Evolutionary conservation across 2,888 invertebrate species (phyloP).

Genomic region (Tribolium freemani): DNA sequence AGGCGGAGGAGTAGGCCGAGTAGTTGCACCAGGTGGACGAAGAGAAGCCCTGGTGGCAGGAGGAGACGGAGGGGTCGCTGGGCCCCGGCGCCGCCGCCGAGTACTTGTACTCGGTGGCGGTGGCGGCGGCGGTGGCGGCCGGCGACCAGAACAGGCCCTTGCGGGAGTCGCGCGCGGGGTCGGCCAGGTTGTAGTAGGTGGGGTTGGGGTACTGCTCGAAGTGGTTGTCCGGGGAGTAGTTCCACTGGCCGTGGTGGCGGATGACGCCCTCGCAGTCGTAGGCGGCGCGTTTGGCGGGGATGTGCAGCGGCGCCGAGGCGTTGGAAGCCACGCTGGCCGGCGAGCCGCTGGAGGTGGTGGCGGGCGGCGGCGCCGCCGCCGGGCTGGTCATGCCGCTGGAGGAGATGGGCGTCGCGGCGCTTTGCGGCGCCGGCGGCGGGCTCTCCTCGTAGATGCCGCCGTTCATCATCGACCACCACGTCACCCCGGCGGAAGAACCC

Average conservation of each 20-base stretch:
- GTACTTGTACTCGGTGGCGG: slow-evolving; percentile 75
- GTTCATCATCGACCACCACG: slow-evolving; percentile 90
- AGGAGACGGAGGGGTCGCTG: slow-evolving; percentile 71
- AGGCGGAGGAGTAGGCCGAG: slow-evolving; percentile 72
- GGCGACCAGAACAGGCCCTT: slow-evolving; percentile 79
- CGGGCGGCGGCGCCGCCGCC: slow-evolving; percentile 68
- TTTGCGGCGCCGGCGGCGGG: slow-evolving; percentile 72
- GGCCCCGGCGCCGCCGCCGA: slow-evolving; percentile 68
- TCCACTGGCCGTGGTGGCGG: slow-evolving; percentile 80
- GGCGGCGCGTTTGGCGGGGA: slow-evolving; percentile 86
- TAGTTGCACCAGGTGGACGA: slow-evolving; percentile 84
- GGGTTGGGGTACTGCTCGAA: slow-evolving; percentile 80
- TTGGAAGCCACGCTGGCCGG: slow-evolving; percentile 75
- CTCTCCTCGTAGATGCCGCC: slow-evolving; percentile 84
- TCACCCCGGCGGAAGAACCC: slow-evolving; percentile 87
- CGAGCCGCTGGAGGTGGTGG: slow-evolving; percentile 76
- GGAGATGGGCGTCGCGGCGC: slow-evolving; percentile 70
- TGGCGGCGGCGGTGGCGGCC: slow-evolving; percentile 72
- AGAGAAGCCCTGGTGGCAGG: slow-evolving; percentile 79
- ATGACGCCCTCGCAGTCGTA: slow-evolving; percentile 77
- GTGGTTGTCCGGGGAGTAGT: slow-evolving; percentile 77
- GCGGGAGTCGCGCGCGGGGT: slow-evolving; percentile 74
- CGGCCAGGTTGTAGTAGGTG: slow-evolving; percentile 82
- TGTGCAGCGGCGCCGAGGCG: slow-evolving; percentile 85
- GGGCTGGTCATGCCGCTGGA: slow-evolving; percentile 70